These are phyloP conservation scores for Fukomys damarensis DNA, from an alignment of 2,113 vertebrate genomes.

Conservation along the genomic window DNA sequence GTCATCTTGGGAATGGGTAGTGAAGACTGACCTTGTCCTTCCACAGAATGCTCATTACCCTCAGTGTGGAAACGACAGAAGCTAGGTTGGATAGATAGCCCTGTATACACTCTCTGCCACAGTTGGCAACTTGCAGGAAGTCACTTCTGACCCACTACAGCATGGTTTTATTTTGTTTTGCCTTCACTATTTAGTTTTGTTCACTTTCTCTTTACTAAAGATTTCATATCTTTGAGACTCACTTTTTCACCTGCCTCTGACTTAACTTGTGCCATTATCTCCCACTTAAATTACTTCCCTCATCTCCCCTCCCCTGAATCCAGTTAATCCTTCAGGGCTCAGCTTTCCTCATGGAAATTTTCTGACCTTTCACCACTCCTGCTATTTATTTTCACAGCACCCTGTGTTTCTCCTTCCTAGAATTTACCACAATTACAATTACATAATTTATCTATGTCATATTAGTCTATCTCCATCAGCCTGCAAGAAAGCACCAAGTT, in stretches of 20 bases:
- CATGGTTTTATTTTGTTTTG: constrained; percentile 29
- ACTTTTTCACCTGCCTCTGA: constrained; percentile 5
- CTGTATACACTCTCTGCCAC: background rate
- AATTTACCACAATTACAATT: background rate
- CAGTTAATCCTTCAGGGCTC: constrained; percentile 59
- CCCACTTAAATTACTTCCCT: background rate
- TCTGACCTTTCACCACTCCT: constrained; percentile 49
- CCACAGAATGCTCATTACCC: background rate
- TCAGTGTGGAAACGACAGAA: background rate
- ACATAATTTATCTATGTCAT: constrained; percentile 24
- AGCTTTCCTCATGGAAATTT: constrained; percentile 66
- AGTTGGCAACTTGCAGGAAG: background rate
- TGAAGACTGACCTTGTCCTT: background rate
- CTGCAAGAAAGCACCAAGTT: background rate
- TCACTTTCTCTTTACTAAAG: background rate
- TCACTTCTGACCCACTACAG: background rate
- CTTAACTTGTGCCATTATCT: background rate
- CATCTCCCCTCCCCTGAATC: background rate
- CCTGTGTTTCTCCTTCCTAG: constrained; percentile 22
- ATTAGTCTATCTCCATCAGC: background rate
- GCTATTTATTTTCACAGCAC: constrained; percentile 57
- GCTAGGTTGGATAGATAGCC: background rate
- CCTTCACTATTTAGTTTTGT: background rate
- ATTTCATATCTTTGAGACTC: background rate
- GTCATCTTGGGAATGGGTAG: background rate